Evolutionary conservation across 2,888 invertebrate genomes (phyloP).

Genomic region (Gandaritis pyraliata): DNA sequence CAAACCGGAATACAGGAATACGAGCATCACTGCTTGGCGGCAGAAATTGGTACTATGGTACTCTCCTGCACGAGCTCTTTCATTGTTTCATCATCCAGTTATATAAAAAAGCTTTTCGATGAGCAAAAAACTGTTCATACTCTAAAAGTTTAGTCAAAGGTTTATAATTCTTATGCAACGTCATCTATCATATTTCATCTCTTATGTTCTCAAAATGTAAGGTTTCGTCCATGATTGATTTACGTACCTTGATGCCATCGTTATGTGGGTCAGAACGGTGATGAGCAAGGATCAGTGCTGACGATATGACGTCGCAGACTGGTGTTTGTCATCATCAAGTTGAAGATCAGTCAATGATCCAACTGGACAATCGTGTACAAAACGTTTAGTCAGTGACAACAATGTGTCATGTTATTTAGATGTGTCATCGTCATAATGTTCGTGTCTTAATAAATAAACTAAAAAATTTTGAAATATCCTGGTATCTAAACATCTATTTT

Average conservation of each 20-base stretch:
- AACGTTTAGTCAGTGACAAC: neutral
- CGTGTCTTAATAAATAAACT: too few species aligned
- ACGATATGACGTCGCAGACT: neutral
- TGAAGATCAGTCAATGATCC: neutral
- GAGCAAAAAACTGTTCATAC: neutral
- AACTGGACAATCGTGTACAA: neutral
- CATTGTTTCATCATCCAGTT: too few species aligned
- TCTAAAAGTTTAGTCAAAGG: neutral
- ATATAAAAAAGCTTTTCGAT: too few species aligned
- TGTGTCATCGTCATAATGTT: too few species aligned
- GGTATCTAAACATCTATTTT: too few species aligned
- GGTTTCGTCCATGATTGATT: conserved; percentile 26
- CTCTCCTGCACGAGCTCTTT: too few species aligned
- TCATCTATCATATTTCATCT: too few species aligned
- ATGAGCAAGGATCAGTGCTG: conserved; percentile 12
- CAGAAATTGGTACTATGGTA: too few species aligned
- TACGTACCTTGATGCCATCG: conserved; percentile 20
- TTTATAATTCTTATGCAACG: neutral
- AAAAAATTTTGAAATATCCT: too few species aligned
- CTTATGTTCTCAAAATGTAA: conserved; percentile 15
- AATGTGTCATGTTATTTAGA: too few species aligned
- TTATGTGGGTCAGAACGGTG: conserved; percentile 24
- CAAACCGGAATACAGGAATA: too few species aligned
- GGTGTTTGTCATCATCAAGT: neutral
- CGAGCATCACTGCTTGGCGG: too few species aligned